Percentiles rank a stretch among this genome's conserved stretches.
Evolutionary conservation across 2,797 vertebrate genomes (phyloP).

Genomic region (Platyrinchus mystaceus): DNA sequence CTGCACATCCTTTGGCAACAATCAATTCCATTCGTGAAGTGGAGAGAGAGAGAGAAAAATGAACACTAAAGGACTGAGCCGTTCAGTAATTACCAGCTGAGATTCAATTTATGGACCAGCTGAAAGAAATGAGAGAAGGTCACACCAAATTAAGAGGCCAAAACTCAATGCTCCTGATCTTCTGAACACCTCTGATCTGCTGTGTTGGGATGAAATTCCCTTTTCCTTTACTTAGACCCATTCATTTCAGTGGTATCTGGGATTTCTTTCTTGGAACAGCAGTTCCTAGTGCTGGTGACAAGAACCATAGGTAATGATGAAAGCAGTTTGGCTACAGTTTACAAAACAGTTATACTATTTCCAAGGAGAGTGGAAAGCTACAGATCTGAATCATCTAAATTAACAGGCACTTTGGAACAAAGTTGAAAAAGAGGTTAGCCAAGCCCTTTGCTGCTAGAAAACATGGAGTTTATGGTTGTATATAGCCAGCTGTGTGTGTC

Average conservation of each 20-base stretch:
- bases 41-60: background rate
- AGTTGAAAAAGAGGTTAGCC: constrained; percentile 45
- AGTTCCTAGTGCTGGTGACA: background rate
- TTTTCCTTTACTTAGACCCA: background rate
- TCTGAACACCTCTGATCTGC: background rate
- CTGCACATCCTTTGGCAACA: constrained; percentile 28
- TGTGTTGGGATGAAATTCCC: background rate
- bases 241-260: background rate
- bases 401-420: background rate
- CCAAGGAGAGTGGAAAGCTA: constrained; percentile 16
- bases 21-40: background rate
- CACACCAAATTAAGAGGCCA: background rate
- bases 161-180: background rate
- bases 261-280: background rate
- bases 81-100: constrained; percentile 18
- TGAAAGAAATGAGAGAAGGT: constrained; percentile 13
- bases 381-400: background rate
- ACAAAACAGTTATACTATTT: background rate
- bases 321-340: background rate
- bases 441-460: constrained; percentile 19
- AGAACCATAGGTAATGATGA: background rate
- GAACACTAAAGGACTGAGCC: background rate
- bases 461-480: background rate
- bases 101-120: constrained; percentile 5
- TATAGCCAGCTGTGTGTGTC: background rate